A percentile compares a stretch with the other conserved stretches of the same genome.
Conservation (phyloP, 2,797 vertebrate genomes). For the Sebastes oblongus region DNA sequence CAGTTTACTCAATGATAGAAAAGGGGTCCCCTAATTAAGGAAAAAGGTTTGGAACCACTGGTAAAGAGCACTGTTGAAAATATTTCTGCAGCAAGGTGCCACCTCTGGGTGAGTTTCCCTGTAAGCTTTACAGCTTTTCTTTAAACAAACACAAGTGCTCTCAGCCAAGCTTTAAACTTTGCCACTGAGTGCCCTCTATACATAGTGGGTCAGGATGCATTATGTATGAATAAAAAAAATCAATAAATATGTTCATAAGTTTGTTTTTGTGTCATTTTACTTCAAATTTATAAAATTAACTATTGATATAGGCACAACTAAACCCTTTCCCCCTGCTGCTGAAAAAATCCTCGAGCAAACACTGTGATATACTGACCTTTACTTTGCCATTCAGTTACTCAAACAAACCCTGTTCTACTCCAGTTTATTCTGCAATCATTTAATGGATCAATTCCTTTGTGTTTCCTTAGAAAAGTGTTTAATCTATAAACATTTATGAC, state of each 20-base stretch:
- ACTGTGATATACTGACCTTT: background rate
- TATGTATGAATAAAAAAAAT: background rate
- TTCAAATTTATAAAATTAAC: background rate
- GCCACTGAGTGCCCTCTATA: background rate
- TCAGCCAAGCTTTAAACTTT: background rate
- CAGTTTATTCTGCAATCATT: background rate
- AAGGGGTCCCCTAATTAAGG: too few relatives aligned
- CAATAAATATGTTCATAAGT: too few relatives aligned
- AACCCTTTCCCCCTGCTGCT: background rate
- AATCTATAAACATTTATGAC: background rate
- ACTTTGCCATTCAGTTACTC: background rate
- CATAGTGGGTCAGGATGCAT: background rate
- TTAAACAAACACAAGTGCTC: background rate
- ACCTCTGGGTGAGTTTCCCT: background rate
- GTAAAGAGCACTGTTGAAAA: background rate
- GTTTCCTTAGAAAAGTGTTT: background rate
- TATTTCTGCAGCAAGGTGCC: background rate
- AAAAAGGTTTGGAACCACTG: too few relatives aligned
- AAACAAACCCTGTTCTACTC: background rate
- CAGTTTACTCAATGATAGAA: too few relatives aligned
- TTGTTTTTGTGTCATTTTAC: background rate
- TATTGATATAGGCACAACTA: background rate
- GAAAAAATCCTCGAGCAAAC: background rate
- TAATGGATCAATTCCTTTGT: background rate
- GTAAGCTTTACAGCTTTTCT: background rate